phyloP scores from a whole-genome alignment of 2,797 vertebrate species.

The Protosalanx chinensis region DNA sequence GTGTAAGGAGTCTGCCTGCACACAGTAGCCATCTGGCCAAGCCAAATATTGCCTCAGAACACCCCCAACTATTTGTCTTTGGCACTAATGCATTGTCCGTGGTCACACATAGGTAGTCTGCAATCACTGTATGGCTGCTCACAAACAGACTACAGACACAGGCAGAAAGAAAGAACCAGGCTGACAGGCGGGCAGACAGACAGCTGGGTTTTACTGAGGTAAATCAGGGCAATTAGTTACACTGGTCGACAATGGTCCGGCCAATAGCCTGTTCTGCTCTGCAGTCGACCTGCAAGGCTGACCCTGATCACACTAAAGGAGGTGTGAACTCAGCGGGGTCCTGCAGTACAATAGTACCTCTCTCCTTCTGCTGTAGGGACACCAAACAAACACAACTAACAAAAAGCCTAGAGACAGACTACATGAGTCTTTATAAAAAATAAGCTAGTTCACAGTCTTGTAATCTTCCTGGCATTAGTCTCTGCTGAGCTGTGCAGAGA shows the following conservation, averaged over 20 bases:
- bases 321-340: constrained; percentile 70
- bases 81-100: constrained; percentile 73
- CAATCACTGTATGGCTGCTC: constrained; percentile 57
- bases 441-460: too few relatives aligned
- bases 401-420: constrained; percentile 58
- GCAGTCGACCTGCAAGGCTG: constrained; percentile 65
- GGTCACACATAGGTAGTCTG: constrained; percentile 77
- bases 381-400: constrained; percentile 73
- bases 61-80: constrained; percentile 79
- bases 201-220: constrained; percentile 70
- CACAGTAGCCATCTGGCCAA: constrained; percentile 79
- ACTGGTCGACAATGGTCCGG: constrained; percentile 68
- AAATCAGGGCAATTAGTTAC: constrained; percentile 76
- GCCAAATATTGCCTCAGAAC: constrained; percentile 80
- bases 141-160: background rate
- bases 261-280: constrained; percentile 21
- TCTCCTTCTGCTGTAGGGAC: constrained; percentile 70
- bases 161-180: background rate
- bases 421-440: constrained; percentile 49
- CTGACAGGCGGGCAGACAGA: constrained; percentile 21
- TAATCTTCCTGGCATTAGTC: too few relatives aligned
- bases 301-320: constrained; percentile 48
- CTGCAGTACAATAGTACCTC: constrained; percentile 69
- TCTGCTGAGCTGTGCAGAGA: too few relatives aligned
- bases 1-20: constrained; percentile 71